These are phyloP conservation scores for Terebella lapidaria DNA, from an alignment of 2,888 invertebrate genomes.

Conservation along the genomic window DNA sequence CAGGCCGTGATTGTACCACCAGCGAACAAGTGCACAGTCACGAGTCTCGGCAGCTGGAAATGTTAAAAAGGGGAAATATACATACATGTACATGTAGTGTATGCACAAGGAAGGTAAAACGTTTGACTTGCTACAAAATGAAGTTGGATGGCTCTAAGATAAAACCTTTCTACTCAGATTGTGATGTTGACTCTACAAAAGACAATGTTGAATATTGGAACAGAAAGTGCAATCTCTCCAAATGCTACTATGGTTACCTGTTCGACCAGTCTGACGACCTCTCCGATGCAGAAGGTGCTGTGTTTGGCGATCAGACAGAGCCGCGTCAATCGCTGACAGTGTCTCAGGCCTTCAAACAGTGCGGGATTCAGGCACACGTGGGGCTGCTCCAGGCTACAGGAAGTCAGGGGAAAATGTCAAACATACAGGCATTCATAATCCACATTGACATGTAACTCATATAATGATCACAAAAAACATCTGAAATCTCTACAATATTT, in stretches of 20 bases:
- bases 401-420: background rate
- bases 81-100: background rate
- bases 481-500: too few species aligned
- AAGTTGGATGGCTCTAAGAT: too few species aligned
- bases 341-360: slow-evolving; percentile 33
- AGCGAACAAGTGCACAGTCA: slow-evolving; percentile 38
- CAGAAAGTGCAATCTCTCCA: too few species aligned
- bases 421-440: background rate
- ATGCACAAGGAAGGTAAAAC: too few species aligned
- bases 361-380: slow-evolving; percentile 33
- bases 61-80: background rate
- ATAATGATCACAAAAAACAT: too few species aligned
- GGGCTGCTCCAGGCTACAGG: slow-evolving; percentile 40
- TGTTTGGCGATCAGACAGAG: slow-evolving; percentile 41
- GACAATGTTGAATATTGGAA: too few species aligned
- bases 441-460: background rate
- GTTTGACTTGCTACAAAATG: too few species aligned
- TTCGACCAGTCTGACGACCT: slow-evolving; percentile 32
- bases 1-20: slow-evolving; percentile 34
- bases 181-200: too few species aligned
- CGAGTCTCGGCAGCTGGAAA: slow-evolving; percentile 30
- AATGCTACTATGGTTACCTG: slow-evolving; percentile 25
- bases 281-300: slow-evolving; percentile 30
- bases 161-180: too few species aligned
- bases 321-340: slow-evolving; percentile 33